Evolutionary conservation across 2,888 invertebrate genomes (phyloP).

Genomic region (Amaurobius ferox): DNA sequence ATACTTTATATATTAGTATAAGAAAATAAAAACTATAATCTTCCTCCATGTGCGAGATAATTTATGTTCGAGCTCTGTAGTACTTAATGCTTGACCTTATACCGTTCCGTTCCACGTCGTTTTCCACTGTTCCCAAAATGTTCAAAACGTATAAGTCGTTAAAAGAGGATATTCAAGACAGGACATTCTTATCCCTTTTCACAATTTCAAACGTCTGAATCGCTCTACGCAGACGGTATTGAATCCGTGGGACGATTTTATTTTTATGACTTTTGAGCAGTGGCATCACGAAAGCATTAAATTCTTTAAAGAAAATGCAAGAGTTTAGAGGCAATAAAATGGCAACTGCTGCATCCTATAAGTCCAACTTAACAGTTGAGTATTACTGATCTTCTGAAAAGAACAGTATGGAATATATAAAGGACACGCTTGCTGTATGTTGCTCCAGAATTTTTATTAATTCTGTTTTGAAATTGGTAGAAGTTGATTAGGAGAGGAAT

Average conservation of each 20-base stretch:
- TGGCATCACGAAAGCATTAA: conserved; percentile 1
- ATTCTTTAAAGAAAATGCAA: conserved; percentile 12
- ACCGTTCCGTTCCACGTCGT: too few relatives aligned
- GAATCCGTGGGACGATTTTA: not conserved
- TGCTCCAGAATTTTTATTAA: not conserved
- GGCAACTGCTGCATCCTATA: not conserved
- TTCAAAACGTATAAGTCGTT: not conserved
- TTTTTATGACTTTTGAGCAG: conserved; percentile 17
- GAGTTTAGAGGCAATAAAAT: conserved; percentile 15
- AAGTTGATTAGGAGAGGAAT: conserved; percentile 1
- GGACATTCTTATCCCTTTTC: not conserved
- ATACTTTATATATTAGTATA: too few relatives aligned
- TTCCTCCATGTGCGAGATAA: too few relatives aligned
- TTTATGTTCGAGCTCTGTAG: too few relatives aligned
- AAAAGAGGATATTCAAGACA: not conserved
- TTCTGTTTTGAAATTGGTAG: not conserved
- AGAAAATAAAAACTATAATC: too few relatives aligned
- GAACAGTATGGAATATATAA: too few relatives aligned
- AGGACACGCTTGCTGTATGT: not conserved
- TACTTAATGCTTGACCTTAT: too few relatives aligned
- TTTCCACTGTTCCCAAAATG: too few relatives aligned
- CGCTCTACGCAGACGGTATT: not conserved
- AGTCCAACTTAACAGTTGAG: too few relatives aligned
- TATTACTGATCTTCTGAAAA: too few relatives aligned
- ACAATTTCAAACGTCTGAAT: not conserved